A percentile compares a stretch with the other conserved stretches of the same genome.
phyloP scores from a whole-genome alignment of 2,888 invertebrate species.

The Melikaiella ostensackeni region DNA sequence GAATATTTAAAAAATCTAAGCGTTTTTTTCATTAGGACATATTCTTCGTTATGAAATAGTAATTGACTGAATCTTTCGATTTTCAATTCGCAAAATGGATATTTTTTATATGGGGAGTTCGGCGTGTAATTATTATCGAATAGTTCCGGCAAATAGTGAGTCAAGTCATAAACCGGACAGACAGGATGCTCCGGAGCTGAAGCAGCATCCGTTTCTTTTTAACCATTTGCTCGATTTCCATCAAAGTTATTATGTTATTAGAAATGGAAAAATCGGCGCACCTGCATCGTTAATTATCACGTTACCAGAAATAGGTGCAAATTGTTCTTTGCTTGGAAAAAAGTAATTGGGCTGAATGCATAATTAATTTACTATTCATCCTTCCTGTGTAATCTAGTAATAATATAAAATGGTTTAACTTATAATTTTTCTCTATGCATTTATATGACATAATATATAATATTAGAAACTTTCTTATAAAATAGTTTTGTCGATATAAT shows the following conservation, averaged over 20 bases:
- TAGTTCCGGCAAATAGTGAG: not conserved
- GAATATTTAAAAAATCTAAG: too few relatives aligned
- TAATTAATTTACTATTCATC: constrained; percentile 16
- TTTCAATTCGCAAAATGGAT: constrained; percentile 2
- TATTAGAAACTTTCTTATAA: too few relatives aligned
- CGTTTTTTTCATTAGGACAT: too few relatives aligned
- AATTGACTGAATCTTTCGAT: too few relatives aligned
- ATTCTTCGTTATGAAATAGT: too few relatives aligned
- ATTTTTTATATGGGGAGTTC: not conserved
- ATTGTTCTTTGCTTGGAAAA: not conserved
- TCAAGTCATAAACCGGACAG: constrained; percentile 10
- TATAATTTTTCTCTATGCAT: too few relatives aligned
- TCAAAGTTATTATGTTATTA: constrained; percentile 5
- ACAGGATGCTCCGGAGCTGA: not conserved
- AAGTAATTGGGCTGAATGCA: constrained; percentile 11
- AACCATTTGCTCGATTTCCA: constrained; percentile 9
- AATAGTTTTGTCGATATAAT: not conserved
- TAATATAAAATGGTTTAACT: not conserved
- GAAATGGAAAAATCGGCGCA: not conserved
- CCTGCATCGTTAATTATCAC: constrained; percentile 4
- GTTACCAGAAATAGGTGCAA: constrained; percentile 1
- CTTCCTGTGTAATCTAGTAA: not conserved
- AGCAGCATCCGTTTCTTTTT: constrained; percentile 25
- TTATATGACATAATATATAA: too few relatives aligned
- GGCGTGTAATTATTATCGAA: constrained; percentile 7